A percentile compares a stretch with the other conserved stretches of the same genome.
These are phyloP conservation scores for Tachina fera DNA, from an alignment of 2,888 invertebrate species.

Conservation along the genomic window DNA sequence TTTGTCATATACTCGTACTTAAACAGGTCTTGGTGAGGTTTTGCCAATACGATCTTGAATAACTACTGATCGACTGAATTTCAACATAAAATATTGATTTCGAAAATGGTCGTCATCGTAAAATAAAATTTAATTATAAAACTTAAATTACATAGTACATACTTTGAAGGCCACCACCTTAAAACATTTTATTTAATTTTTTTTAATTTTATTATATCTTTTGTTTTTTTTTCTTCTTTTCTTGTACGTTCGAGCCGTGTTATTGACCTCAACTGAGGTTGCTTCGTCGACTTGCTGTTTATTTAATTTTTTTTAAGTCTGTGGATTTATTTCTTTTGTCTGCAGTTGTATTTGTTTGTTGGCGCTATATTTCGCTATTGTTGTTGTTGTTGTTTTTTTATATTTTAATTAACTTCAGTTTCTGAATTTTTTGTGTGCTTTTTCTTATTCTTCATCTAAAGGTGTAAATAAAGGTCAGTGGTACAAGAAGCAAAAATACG, in stretches of 20 bases:
- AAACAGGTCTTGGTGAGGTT: not conserved
- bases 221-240: not conserved
- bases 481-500: no score
- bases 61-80: no score
- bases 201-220: not conserved
- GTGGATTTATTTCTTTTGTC: not conserved
- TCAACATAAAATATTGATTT: no score
- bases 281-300: slow-evolving; percentile 5
- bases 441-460: no score
- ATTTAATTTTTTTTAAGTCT: not conserved
- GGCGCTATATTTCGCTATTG: not conserved
- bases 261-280: slow-evolving; percentile 48
- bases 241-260: slow-evolving; percentile 28
- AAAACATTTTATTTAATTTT: not conserved
- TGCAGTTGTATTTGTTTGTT: not conserved
- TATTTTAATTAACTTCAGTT: not conserved
- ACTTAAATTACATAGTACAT: not conserved
- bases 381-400: not conserved
- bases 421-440: not conserved
- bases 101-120: not conserved
- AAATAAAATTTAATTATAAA: not conserved
- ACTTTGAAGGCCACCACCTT: slow-evolving; percentile 33
- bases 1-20: no score
- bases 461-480: no score
- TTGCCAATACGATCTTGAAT: not conserved